Base-by-base conservation (phyloP, 2,888 invertebrate species). In the Merodon equestris region DNA sequence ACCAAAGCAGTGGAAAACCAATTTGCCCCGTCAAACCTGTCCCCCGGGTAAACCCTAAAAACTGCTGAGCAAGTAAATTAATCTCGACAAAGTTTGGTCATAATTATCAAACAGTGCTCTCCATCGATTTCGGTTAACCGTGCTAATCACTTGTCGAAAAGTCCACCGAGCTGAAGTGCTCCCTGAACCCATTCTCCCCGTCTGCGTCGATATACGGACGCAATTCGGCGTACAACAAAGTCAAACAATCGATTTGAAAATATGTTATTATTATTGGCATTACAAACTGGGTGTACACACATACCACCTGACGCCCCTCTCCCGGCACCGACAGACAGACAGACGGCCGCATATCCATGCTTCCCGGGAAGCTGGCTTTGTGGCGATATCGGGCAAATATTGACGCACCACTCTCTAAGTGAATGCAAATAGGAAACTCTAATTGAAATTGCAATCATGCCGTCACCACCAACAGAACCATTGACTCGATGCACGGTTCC, bases 381-480 rank as follows among this genome's bases (percentile, higher is more conserved):
- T 63, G 67, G 60, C 73, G 67, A 73, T 72, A 63, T 51, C 66
- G 19, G 27, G 42, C 67, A 74, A 74, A 71, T 75, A 70, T 72
- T 72, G 68, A 72, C 68, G 66, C 61, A 81, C 75, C 81, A 75
- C 75, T 81, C 81, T 71, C 60, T 73, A 71, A 74, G 79, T 81
- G 75, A 76, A 81, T 70, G 74, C 77, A 81, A 82, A 82, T 75
- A 82, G 56, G 57, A 40, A 45, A 66, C 54, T 67, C 77, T 82
- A 82, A 82, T 82, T 82, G 82, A 82, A 82, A 82, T 81, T 82
- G 82, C 76, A 82, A 73, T 64, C 67, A 67, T 61, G 42, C 58
- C 48, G 36, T 18, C 15, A 40, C 42, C 18, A 27, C 53, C 45
- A 15, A 0, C 51, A 13, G 34, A 51, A 53, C 9, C 42, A 7